A percentile compares a stretch with the other conserved stretches of the same genome.
These are phyloP conservation scores for Vireo altiloquus DNA, from an alignment of 2,113 vertebrate species.

Conservation along the genomic window DNA sequence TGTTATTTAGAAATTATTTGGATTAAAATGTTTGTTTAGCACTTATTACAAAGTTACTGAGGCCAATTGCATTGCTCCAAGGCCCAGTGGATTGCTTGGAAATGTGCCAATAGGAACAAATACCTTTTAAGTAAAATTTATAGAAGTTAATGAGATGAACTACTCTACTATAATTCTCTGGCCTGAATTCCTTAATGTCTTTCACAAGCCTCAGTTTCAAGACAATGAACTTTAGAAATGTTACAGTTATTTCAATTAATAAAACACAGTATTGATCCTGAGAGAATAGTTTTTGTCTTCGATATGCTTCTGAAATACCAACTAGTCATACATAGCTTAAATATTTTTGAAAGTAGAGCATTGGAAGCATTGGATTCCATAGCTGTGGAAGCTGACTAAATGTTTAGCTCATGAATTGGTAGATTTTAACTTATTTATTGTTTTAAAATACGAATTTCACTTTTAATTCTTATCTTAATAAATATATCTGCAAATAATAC, in stretches of 20 bases:
- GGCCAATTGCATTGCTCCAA: not conserved
- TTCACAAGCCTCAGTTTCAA: not conserved
- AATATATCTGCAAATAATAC: not conserved
- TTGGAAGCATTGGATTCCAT: too few species aligned
- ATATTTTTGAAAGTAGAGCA: not conserved
- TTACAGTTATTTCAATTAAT: not conserved
- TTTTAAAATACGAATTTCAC: not conserved
- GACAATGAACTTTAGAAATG: not conserved
- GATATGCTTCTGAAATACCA: not conserved
- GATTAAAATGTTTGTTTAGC: not conserved
- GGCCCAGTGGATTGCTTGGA: not conserved
- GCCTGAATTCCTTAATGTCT: not conserved
- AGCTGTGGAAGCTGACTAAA: not conserved
- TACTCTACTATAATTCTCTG: not conserved
- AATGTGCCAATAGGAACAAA: not conserved
- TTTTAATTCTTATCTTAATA: not conserved
- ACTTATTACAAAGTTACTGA: not conserved
- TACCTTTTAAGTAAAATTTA: not conserved
- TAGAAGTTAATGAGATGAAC: not conserved
- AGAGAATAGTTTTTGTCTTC: not conserved
- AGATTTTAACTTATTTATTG: not conserved
- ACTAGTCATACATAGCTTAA: not conserved
- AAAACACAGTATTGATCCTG: not conserved
- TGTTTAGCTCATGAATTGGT: not conserved
- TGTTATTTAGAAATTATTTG: not conserved